These are phyloP conservation scores for Trachelus iudaicus DNA, from an alignment of 2,888 invertebrate species.

Conservation along the genomic window DNA sequence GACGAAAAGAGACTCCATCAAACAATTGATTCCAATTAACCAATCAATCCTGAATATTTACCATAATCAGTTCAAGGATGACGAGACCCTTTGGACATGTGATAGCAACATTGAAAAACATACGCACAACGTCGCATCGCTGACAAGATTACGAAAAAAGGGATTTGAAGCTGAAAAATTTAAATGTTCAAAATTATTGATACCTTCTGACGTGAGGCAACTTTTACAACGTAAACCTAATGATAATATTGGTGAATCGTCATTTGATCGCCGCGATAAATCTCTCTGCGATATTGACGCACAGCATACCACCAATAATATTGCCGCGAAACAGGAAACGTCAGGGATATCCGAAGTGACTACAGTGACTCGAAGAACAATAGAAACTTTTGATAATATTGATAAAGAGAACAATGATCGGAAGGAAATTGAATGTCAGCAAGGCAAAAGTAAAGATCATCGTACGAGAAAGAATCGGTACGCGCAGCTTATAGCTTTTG, in stretches of 20 bases:
- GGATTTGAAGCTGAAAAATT: background rate
- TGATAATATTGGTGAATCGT: background rate
- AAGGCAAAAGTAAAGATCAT: background rate
- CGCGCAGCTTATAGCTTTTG: background rate
- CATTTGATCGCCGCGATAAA: background rate
- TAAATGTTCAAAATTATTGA: background rate
- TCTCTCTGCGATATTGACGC: background rate
- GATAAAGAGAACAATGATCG: background rate
- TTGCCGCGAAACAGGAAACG: background rate
- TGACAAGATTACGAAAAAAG: conserved; percentile 3
- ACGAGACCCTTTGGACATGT: conserved; percentile 12
- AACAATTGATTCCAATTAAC: background rate
- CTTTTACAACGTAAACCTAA: background rate
- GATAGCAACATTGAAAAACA: conserved; percentile 25
- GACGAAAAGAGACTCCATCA: background rate
- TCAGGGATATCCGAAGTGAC: background rate
- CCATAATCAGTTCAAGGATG: background rate
- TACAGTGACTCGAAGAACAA: background rate
- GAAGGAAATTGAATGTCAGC: background rate
- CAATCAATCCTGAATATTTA: background rate
- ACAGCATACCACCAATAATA: background rate
- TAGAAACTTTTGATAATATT: background rate
- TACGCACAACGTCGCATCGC: background rate
- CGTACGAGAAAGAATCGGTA: background rate
- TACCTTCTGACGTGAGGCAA: background rate